A percentile compares a stretch with the other conserved stretches of the same genome.
phyloP scores from a whole-genome alignment of 1,140 invertebrate species.

The Aricia agestis region DNA sequence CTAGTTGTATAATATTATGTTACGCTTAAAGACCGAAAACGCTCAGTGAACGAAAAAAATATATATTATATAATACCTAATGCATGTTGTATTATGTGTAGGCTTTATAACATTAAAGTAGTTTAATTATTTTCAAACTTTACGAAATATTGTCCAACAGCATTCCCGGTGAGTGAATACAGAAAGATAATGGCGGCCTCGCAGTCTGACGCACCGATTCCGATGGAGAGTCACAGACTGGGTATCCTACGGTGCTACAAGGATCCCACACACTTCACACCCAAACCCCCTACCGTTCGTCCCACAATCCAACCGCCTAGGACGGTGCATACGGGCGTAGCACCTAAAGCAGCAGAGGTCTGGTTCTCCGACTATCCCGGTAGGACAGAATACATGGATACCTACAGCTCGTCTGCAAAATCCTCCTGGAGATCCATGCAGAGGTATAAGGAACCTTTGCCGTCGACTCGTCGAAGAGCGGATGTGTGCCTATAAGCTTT shows the following conservation, averaged over 20 bases:
- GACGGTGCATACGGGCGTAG: constrained; percentile 49
- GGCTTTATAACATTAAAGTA: too few species aligned
- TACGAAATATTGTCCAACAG: constrained; percentile 32
- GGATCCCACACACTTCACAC: constrained; percentile 59
- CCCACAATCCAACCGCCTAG: constrained; percentile 58
- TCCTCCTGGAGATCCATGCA: constrained; percentile 78
- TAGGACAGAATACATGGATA: constrained; percentile 78
- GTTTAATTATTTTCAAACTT: too few species aligned
- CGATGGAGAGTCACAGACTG: constrained; percentile 51
- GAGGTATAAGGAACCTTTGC: constrained; percentile 77
- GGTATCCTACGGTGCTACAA: constrained; percentile 62
- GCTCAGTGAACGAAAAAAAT: too few species aligned
- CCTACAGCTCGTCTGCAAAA: constrained; percentile 75
- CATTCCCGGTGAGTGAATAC: constrained; percentile 58
- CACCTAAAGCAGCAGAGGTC: constrained; percentile 59
- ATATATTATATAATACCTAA: too few species aligned
- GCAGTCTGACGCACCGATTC: constrained; percentile 56
- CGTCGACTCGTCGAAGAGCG: constrained; percentile 74
- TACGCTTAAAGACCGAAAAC: too few species aligned
- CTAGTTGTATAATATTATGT: too few species aligned
- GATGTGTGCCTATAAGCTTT: constrained; percentile 57
- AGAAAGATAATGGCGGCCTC: constrained; percentile 56
- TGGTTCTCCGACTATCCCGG: constrained; percentile 76
- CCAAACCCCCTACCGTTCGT: constrained; percentile 45
- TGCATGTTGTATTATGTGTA: too few species aligned